Conservation (phyloP, 2,113 vertebrate genomes). For the Brevimyrus niger region DNA sequence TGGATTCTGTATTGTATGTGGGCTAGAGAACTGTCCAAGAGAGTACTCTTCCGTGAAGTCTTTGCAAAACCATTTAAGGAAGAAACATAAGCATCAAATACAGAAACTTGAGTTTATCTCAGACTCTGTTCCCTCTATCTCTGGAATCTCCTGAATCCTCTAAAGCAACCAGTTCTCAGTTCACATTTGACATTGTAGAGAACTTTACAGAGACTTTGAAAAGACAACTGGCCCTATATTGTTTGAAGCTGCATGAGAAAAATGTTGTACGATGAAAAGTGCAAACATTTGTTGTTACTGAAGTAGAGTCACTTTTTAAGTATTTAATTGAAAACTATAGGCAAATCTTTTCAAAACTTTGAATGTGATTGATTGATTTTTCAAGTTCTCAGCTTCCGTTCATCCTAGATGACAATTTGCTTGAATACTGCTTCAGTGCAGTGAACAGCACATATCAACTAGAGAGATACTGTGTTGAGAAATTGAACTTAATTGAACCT, state of each 20-base stretch:
- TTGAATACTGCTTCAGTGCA: not conserved
- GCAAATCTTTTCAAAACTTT: not conserved
- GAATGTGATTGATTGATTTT: not conserved
- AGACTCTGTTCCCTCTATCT: not conserved
- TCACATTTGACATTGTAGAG: not conserved
- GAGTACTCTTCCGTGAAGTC: no score
- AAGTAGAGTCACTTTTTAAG: no score
- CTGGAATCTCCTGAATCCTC: not conserved
- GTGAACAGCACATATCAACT: not conserved
- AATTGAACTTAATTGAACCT: not conserved
- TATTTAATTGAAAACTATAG: not conserved
- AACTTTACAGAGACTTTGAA: not conserved
- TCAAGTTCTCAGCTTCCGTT: not conserved
- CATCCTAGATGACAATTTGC: not conserved
- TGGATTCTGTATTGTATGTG: no score
- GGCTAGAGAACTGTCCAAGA: no score
- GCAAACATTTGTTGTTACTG: not conserved
- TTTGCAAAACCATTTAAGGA: no score
- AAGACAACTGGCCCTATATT: not conserved
- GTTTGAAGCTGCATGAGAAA: not conserved
- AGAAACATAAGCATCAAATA: no score
- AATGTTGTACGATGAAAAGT: not conserved
- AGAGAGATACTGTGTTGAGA: not conserved
- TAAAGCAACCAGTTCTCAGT: not conserved
- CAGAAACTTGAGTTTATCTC: not conserved